Evolutionary conservation across 2,888 invertebrate genomes (phyloP), one percentile per base, ranked within the genome.

Genomic region (Monochamus alternatus): DNA sequence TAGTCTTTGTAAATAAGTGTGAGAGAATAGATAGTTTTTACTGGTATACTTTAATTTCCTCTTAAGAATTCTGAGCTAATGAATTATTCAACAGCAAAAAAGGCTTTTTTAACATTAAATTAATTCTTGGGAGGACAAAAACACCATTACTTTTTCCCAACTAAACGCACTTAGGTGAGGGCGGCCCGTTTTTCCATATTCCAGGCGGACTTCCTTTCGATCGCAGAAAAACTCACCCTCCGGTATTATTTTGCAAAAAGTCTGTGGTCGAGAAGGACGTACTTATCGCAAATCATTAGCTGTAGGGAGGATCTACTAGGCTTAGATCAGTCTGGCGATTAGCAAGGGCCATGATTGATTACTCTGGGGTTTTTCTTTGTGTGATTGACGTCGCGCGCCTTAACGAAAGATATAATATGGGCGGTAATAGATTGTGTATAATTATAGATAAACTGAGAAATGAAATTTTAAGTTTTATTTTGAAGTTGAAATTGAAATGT

Each of bases 251-350:
- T 73, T 73, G 69, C 69, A 79, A 80, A 80, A 80, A 78, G 64
- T 75, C 75, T 69, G 75, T 74, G 63, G 64, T 63, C 76, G 75
- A 78, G 71, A 75, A 80, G 80, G 81, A 81, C 78, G 81, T 82
- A 81, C 83, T 83, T 83, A 82, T 80, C 79, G 79, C 81, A 80
- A 83, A 83, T 83, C 82, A 81, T 83, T 81, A 83, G 83, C 81
- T 78, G 79, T 76, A 78, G 80, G 74, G 80, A 81, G 82, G 81
- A 81, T 82, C 80, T 76, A 78, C 77, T 77, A 79, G 80, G 78
- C 80, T 80, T 78, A 78, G 81, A 81, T 81, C 80, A 80, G 79
- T 79, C 78, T 71, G 58, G 78, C 77, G 81, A 81, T 82, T 79
- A 80, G 78, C 74, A 79, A 76, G 80, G 75, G 80, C 77, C 78